Evolutionary conservation across 2,797 vertebrate species (phyloP).

Genomic region (Triplophysa yarkandensis): DNA sequence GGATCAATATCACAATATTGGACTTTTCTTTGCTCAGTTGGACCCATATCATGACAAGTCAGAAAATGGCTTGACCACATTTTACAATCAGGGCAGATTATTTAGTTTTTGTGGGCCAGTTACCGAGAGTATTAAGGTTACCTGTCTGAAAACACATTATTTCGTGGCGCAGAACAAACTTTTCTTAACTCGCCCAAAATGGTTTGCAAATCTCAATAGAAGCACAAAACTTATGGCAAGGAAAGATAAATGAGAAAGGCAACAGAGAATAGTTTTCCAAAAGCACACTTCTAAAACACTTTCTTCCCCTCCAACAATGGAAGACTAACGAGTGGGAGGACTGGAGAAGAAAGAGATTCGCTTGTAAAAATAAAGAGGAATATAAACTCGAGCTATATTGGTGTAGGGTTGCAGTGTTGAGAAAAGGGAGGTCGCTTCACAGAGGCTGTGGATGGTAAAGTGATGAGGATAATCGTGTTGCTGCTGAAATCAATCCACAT

Average conservation of each 20-base stretch:
- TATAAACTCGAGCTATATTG: constrained; percentile 62
- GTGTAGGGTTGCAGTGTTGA: constrained; percentile 63
- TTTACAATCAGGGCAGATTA: too few relatives aligned
- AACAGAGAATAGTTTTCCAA: constrained; percentile 34
- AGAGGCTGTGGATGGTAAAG: constrained; percentile 58
- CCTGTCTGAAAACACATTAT: neutral
- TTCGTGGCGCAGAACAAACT: neutral
- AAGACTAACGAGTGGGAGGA: constrained; percentile 56
- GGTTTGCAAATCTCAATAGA: neutral
- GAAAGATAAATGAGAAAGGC: constrained; percentile 41
- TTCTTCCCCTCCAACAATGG: constrained; percentile 62
- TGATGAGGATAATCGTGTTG: constrained; percentile 62
- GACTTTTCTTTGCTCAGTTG: too few relatives aligned
- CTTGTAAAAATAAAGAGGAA: constrained; percentile 73
- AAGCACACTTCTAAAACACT: constrained; percentile 30
- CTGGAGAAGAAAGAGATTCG: constrained; percentile 68
- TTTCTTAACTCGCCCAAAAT: neutral
- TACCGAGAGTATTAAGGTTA: too few relatives aligned
- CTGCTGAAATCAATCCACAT: constrained; percentile 58
- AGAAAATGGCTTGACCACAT: too few relatives aligned
- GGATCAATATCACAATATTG: too few relatives aligned
- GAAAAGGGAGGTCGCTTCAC: constrained; percentile 59
- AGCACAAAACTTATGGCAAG: too few relatives aligned
- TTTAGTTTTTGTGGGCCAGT: too few relatives aligned
- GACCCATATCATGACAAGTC: too few relatives aligned